Evolutionary conservation across 2,888 invertebrate genomes (phyloP), one percentile per base, ranked within the genome.

Genomic region (Pantelozetes paolii): DNA sequence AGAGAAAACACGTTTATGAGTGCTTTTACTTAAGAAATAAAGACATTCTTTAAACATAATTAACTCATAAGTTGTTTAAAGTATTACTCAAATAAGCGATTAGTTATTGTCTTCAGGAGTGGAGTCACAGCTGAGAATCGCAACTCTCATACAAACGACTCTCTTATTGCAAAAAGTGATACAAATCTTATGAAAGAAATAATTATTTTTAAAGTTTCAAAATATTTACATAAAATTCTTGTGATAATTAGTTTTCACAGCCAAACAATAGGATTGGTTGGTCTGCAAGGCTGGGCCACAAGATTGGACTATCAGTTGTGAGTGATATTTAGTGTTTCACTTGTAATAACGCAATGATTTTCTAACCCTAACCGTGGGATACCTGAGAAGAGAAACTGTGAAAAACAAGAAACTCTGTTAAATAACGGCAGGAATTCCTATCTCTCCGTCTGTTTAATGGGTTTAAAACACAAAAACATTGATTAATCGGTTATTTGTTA

Each of bases 121-220:
- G 6, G n/a, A 20, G 3, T 15, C n/a, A 26, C 20, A 54, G n/a
- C n/a, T n/a, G n/a, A n/a, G 54, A 54, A 54, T 54, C 26, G 54
- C 54, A 36, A 36, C 6, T 36, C 36, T 48, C 8, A 32, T 30
- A 28, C 59, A 26, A 28, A 59, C 30, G 32, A 59, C 30, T 59
- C 32, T 18, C 32, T 59, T 54, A 54, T n/a, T 23, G 54, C 11
- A 26, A 54, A 54, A 54, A 54, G 32, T 59, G 32, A 59, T 59
- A 18, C 59, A 30, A 59, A 6, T 59, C 59, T 59, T 59, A 59
- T 59, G 59, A 18, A 59, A 59, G 30, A 30, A 59, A 59, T 59
- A 59, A 59, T 59, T 59, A 59, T 32, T 59, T 32, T 30, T 18
- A 23, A 26, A n/a, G n/a, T 32, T 59, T 23, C n/a, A 59, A 6